Evolutionary conservation across 2,888 invertebrate genomes (phyloP).

Genomic region (Ennomos fuscantarius): DNA sequence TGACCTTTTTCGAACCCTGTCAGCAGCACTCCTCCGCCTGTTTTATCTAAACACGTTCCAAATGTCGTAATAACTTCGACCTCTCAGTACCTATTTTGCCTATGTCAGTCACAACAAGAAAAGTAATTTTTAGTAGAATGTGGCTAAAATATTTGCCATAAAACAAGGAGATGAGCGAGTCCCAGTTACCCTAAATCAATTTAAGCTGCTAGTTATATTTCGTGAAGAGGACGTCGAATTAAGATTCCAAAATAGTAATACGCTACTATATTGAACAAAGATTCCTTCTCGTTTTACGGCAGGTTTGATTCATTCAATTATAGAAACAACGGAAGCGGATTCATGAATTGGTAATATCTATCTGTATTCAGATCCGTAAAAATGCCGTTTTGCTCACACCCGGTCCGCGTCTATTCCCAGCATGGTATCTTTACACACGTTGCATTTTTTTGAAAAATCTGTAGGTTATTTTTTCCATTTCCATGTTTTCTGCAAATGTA

Average conservation of each 20-base stretch:
- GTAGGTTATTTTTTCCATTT: conserved; percentile 14
- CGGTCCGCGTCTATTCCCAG: conserved; percentile 6
- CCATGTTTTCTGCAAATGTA: conserved; percentile 18
- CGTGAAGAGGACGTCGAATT: conserved; percentile 9
- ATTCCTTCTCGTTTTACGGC: conserved; percentile 30
- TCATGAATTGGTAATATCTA: conserved; percentile 40
- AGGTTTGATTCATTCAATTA: conserved; percentile 38
- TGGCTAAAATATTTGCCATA: too few species aligned
- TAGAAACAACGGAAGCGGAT: conserved; percentile 35
- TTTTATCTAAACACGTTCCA: neutral
- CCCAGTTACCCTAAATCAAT: too few species aligned
- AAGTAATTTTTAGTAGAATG: too few species aligned
- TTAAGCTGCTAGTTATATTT: too few species aligned
- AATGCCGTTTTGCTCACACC: conserved; percentile 27
- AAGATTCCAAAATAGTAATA: conserved; percentile 29
- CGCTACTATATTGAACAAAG: conserved; percentile 34
- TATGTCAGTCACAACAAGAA: neutral
- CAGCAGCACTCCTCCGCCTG: neutral
- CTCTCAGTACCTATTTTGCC: neutral
- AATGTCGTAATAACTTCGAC: neutral
- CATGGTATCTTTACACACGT: neutral
- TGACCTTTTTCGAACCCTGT: neutral
- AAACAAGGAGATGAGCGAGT: too few species aligned
- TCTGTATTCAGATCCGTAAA: conserved; percentile 39
- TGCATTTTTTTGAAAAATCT: conserved; percentile 23